Evolutionary conservation across 2,113 vertebrate genomes (phyloP), one percentile per base, ranked within the genome.

Genomic region (Lagopus leucura): DNA sequence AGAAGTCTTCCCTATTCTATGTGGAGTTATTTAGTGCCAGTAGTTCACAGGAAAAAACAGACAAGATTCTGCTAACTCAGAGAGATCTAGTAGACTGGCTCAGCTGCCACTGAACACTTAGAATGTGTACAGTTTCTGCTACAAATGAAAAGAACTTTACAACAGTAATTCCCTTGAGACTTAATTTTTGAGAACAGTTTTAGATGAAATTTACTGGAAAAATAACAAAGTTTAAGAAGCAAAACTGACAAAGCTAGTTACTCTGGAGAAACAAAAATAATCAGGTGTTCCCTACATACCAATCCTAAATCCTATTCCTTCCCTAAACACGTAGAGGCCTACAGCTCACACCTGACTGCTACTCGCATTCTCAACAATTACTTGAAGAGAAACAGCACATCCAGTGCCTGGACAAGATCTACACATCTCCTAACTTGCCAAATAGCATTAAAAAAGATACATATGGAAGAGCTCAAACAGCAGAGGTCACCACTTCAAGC

Each of bases 81-180:
- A 28, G 40, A 66, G 40, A 32, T 32, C 34, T 11, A 38, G 36
- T 38, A 28, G n/a, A 48, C 11, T 69, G 38, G 7, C 6, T 30
- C 36, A 45, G 13, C 38, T 43, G 54, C 15, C 4, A 0, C 30
- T 1, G 2, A 71, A 45, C 15, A 17, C 40, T 75, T 38, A 4
- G 36, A 69, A 50, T 2, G 2, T 30, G n/a, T 3, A 9, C 2
- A 76, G 63, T 19, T 55, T 54, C 43, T 2, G 0, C 40, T 63
- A 40, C 13, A 77, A 48, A 38, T 34, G 11, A 28, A 19, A 22
- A 74, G 22, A 36, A 2, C 25, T 40, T 76, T 66, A 43, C 13
- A 71, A 43, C 40, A 76, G 25, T 34, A 71, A 36, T 38, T 47
- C 24, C 52, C 30, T 69, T 58, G 8, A 63, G 55, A 21, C 38